Percentiles rank a stretch among this genome's conserved stretches.
These are phyloP conservation scores for Dasyornis broadbenti DNA, from an alignment of 2,113 vertebrate species.

Conservation along the genomic window DNA sequence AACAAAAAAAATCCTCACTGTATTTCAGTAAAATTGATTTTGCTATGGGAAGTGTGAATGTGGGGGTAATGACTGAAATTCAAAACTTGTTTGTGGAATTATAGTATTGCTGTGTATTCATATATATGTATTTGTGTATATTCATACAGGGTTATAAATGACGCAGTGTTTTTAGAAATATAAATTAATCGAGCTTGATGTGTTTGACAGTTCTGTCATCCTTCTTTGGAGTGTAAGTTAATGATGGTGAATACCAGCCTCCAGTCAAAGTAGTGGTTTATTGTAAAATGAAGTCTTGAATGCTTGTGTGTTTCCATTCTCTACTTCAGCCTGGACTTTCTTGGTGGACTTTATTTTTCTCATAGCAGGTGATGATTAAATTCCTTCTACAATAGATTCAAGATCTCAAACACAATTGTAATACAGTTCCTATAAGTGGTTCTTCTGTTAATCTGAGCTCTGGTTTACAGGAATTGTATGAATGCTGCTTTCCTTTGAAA, in stretches of 20 bases:
- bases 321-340: background rate
- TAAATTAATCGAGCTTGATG: background rate
- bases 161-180: background rate
- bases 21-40: background rate
- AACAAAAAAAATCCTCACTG: background rate
- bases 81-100: background rate
- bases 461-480: constrained; percentile 62
- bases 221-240: background rate
- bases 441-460: constrained; percentile 49
- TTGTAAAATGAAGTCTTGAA: background rate
- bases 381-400: background rate
- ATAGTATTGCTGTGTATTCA: background rate
- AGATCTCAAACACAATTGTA: background rate
- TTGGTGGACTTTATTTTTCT: constrained; percentile 19
- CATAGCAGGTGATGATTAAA: background rate
- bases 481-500: constrained; percentile 65
- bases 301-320: background rate
- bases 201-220: constrained; percentile 2
- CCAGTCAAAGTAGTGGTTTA: background rate
- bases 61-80: background rate
- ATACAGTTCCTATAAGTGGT: background rate
- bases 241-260: background rate
- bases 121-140: background rate
- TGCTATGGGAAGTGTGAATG: background rate
- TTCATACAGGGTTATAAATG: background rate